Evolutionary conservation across 2,888 invertebrate genomes (phyloP).

Genomic region (Metalampra italica): DNA sequence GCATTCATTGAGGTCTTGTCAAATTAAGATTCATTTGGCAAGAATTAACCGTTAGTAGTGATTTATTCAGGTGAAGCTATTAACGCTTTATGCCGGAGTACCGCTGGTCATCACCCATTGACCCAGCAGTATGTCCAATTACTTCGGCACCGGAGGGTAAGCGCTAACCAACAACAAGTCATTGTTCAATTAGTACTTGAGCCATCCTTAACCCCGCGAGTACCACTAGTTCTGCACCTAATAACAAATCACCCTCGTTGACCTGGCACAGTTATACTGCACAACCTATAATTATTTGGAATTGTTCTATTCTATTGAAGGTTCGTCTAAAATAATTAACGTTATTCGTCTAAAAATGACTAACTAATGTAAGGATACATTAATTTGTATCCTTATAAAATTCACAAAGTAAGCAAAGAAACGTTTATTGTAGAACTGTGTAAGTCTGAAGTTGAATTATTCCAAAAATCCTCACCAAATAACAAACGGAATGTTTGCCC

Average conservation of each 20-base stretch:
- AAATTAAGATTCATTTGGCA: constrained; percentile 60
- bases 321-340: no score
- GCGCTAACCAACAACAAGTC: constrained; percentile 28
- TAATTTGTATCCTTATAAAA: no score
- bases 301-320: no score
- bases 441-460: no score
- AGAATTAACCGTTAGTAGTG: constrained; percentile 48
- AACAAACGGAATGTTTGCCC: no score
- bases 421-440: no score
- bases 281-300: no score
- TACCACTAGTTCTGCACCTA: not conserved
- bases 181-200: constrained; percentile 12
- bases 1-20: constrained; percentile 48
- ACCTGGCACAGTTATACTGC: not conserved
- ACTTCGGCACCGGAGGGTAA: constrained; percentile 41
- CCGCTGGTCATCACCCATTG: constrained; percentile 55
- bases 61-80: constrained; percentile 59
- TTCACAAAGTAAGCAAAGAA: no score
- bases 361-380: no score
- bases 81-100: constrained; percentile 39
- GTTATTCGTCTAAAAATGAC: no score
- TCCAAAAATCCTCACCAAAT: no score
- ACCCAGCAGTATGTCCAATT: constrained; percentile 56
- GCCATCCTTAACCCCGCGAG: not conserved
- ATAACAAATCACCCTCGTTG: not conserved